Percentiles rank a stretch among this genome's conserved stretches.
Conservation (phyloP, 2,113 vertebrate species). For the Balaeniceps rex region DNA sequence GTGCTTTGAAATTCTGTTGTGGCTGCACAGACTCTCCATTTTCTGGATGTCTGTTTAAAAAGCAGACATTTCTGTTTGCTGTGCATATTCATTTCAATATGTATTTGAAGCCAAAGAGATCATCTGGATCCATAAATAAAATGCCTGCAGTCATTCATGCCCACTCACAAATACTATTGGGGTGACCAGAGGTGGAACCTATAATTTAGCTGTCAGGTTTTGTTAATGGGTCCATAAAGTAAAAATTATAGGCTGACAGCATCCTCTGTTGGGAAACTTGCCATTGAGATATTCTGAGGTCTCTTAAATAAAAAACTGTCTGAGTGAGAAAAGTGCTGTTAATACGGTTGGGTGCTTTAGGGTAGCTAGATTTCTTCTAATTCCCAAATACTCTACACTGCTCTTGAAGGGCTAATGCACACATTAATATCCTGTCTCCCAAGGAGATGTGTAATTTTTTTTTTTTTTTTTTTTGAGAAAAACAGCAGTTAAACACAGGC, state of each 20-base stretch:
- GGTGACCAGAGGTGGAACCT: background rate
- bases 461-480: background rate
- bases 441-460: background rate
- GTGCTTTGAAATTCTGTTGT: background rate
- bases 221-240: conserved; percentile 28
- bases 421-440: background rate
- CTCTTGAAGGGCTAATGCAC: background rate
- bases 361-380: background rate
- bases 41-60: background rate
- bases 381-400: background rate
- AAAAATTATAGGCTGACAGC: conserved; percentile 45
- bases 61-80: background rate
- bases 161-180: background rate
- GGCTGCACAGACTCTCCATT: background rate
- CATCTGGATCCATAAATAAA: background rate
- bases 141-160: background rate
- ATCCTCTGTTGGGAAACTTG: background rate
- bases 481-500: background rate
- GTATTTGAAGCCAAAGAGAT: background rate
- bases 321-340: background rate
- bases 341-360: background rate
- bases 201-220: conserved; percentile 51
- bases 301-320: background rate
- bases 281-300: background rate
- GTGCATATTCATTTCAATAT: background rate